Percentiles rank a stretch among this genome's conserved stretches.
Conservation (phyloP, 2,888 invertebrate species). For the Sthenelais limicola region DNA sequence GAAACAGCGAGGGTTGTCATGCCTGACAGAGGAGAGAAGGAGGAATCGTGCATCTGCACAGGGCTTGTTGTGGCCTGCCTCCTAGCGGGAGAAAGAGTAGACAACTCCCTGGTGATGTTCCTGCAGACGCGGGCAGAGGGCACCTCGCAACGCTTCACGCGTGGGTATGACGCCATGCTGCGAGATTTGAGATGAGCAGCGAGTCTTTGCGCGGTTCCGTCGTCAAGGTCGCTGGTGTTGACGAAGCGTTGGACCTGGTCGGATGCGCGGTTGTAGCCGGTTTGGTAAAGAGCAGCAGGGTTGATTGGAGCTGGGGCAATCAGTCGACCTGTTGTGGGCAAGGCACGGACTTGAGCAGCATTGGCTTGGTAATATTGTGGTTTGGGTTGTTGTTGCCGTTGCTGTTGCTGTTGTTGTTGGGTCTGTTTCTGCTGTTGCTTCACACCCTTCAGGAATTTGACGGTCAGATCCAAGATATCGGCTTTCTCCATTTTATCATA, state of each 20-base stretch:
- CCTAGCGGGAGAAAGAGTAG: not conserved
- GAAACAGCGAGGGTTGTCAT: not conserved
- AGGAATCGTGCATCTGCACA: not conserved
- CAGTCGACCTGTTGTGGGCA: too few relatives aligned
- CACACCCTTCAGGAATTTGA: conserved; percentile 24
- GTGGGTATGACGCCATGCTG: conserved; percentile 10
- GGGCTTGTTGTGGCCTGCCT: not conserved
- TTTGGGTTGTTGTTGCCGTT: too few relatives aligned
- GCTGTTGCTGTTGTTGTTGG: too few relatives aligned
- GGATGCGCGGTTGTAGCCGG: conserved; percentile 24
- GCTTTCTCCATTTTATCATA: conserved; percentile 40
- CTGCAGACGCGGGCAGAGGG: conserved; percentile 24
- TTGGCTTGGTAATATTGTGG: too few relatives aligned
- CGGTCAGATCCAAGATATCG: conserved; percentile 37
- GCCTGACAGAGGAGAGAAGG: not conserved
- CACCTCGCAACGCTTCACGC: conserved; percentile 14
- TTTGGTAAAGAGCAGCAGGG: conserved; percentile 1
- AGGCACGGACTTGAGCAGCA: not conserved
- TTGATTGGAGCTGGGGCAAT: conserved; percentile 15
- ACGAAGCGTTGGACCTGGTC: conserved; percentile 31
- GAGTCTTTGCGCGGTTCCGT: conserved; percentile 12
- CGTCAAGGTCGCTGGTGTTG: conserved; percentile 16
- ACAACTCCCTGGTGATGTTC: conserved; percentile 20
- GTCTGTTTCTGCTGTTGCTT: conserved; percentile 14
- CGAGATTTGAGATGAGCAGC: conserved; percentile 24